These are phyloP conservation scores for Ophion obscuratus DNA, from an alignment of 2,888 invertebrate species.

Conservation along the genomic window DNA sequence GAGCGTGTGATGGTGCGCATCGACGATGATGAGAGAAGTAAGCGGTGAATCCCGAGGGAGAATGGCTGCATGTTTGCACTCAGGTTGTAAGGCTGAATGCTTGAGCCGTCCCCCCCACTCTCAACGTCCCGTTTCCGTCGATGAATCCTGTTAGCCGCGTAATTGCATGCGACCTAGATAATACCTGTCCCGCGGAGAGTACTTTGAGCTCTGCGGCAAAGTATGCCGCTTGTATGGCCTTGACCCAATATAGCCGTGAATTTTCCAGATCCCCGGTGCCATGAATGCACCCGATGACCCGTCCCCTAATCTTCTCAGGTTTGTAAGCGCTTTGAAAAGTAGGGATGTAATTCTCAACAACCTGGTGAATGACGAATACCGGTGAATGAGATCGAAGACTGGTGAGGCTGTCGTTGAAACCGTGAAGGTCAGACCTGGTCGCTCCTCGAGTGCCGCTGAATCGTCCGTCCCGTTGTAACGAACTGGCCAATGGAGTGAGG, in stretches of 20 bases:
- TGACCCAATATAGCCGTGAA: background rate
- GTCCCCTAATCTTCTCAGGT: background rate
- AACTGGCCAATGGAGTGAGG: background rate
- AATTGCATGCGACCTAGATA: background rate
- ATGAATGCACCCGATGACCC: background rate
- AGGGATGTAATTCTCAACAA: background rate
- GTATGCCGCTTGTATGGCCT: background rate
- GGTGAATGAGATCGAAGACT: background rate
- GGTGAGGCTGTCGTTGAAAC: background rate
- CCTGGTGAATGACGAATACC: background rate
- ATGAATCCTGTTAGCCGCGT: slow-evolving; percentile 6
- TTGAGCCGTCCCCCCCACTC: slow-evolving; percentile 5
- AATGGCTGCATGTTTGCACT: background rate
- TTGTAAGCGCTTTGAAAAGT: too few species aligned
- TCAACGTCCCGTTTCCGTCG: background rate
- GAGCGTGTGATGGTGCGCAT: background rate
- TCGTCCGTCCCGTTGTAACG: background rate
- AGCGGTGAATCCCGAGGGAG: background rate
- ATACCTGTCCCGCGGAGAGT: background rate
- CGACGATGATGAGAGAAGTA: background rate
- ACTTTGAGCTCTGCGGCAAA: background rate
- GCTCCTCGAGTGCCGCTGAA: background rate
- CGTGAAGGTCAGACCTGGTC: background rate
- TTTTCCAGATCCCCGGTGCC: background rate
- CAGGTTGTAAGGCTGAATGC: background rate